Conservation (phyloP, 2,888 invertebrate species). For the Zeuzera pyrina region DNA sequence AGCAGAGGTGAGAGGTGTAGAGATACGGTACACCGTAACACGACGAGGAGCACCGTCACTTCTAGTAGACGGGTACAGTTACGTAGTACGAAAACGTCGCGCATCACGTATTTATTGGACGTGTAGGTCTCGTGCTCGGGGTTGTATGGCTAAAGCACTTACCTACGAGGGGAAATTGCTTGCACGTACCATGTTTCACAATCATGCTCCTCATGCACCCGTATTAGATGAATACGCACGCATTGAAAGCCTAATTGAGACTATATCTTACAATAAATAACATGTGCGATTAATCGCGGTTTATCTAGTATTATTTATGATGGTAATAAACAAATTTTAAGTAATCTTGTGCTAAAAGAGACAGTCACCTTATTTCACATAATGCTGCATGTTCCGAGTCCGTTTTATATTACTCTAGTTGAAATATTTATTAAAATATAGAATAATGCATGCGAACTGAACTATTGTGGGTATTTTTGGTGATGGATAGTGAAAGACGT, state of each 20-base stretch:
- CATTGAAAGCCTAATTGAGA: slow-evolving; percentile 60
- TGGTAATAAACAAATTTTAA: too few species aligned
- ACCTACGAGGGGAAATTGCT: slow-evolving; percentile 45
- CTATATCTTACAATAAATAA: slow-evolving; percentile 23
- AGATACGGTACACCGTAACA: slow-evolving; percentile 54
- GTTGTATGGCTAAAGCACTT: slow-evolving; percentile 51
- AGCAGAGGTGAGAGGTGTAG: slow-evolving; percentile 17
- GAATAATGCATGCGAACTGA: not conserved
- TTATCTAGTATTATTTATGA: too few species aligned
- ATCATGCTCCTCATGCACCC: slow-evolving; percentile 37
- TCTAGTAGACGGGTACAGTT: slow-evolving; percentile 47
- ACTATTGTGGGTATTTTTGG: slow-evolving; percentile 11
- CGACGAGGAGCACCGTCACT: slow-evolving; percentile 59
- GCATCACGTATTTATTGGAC: slow-evolving; percentile 60
- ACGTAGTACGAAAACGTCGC: slow-evolving; percentile 55
- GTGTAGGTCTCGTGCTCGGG: slow-evolving; percentile 43
- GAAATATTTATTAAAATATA: not conserved
- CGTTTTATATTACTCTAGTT: not conserved
- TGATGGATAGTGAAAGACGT: slow-evolving; percentile 30
- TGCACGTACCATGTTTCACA: slow-evolving; percentile 32
- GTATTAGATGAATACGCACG: slow-evolving; percentile 33
- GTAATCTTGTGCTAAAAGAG: too few species aligned
- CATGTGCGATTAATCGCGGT: too few species aligned
- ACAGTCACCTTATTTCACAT: too few species aligned
- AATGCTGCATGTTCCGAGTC: not conserved